Base-by-base conservation (phyloP, 2,113 vertebrate species). In the Malaclemys terrapin region DNA sequence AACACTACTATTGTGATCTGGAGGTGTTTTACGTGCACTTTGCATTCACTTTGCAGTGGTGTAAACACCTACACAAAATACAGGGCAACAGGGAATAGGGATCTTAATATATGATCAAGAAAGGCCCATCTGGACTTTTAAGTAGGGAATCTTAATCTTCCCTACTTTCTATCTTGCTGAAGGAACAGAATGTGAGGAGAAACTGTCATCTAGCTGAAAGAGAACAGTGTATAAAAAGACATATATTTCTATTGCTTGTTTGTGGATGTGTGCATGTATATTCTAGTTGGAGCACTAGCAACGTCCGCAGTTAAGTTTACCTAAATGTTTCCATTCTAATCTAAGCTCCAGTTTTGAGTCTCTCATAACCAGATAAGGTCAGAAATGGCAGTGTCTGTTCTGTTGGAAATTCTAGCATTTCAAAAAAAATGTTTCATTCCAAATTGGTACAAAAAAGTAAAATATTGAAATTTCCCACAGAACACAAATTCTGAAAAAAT, bases 11-110 rank as follows among this genome's bases (percentile, higher is more conserved):
- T 52, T 22, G 62, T 94, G 86, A 85, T 80, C 47, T 89, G 62
- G 2, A 31, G 56, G 22, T 1, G 4, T 53, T 93, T 86, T 47
- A 80, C 54, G 5, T 59, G n/a, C 75, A 85, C 89, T 29, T 45
- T 91, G 14, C 7, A 91, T 89, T 75, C 31, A 27, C 1, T 9
- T 7, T 3, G 35, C 7, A 31, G 0, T 0, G 3, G 38, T 72
- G 16, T 47, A 59, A 93, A 75, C 24, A 25, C 80, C 49, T 29
- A 81, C 6, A 12, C 16, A 85, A 84, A 76, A 82, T 25, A 1
- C 25, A 81, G 85, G 17, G 88, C 65, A 53, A 29, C 0, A 0
- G 0, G 16, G 24, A 76, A 38, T 1, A 8, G n/a, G 6, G 24
- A 22, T 45, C 38, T 42, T 45, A 76, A 42, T 76, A 76, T 13